These are phyloP conservation scores for Montipora sp. DNA, from an alignment of 64 coral and sea anemone species.

Conservation along the genomic window DNA sequence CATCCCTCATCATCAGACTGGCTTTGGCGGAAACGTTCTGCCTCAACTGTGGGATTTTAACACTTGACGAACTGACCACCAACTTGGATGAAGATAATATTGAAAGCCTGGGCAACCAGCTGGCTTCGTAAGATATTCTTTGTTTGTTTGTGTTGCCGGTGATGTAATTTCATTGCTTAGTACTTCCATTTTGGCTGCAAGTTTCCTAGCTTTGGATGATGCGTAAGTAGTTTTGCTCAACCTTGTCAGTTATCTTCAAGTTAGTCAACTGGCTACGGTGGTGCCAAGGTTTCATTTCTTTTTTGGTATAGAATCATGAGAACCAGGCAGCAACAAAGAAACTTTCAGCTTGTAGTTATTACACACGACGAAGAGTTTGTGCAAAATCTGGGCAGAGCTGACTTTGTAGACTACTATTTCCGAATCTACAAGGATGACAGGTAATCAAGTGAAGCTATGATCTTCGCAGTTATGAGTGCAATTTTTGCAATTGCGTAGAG, in stretches of 20 bases:
- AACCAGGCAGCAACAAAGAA: slow-evolving; percentile 84
- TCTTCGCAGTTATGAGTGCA: too few relatives aligned
- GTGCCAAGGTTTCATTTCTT: too few relatives aligned
- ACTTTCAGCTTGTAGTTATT: slow-evolving; percentile 93
- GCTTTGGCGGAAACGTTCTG: slow-evolving; percentile 98
- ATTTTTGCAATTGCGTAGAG: too few relatives aligned
- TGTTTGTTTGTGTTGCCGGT: background rate
- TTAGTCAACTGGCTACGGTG: too few relatives aligned
- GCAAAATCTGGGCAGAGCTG: slow-evolving; percentile 74
- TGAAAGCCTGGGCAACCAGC: slow-evolving; percentile 90
- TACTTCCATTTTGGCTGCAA: too few relatives aligned
- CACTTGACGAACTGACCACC: slow-evolving; percentile 93
- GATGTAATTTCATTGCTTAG: background rate
- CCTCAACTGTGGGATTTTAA: slow-evolving; percentile 94
- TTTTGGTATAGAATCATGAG: slow-evolving; percentile 68
- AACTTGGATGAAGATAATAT: slow-evolving; percentile 96
- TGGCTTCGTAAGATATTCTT: slow-evolving; percentile 74
- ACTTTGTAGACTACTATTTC: slow-evolving; percentile 99
- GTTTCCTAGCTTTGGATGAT: too few relatives aligned
- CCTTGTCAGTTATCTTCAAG: too few relatives aligned
- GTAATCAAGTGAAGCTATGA: too few relatives aligned
- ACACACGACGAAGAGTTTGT: slow-evolving; percentile 98
- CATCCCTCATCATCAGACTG: slow-evolving; percentile 92
- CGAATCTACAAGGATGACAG: too few relatives aligned
- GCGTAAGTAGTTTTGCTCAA: too few relatives aligned